Conservation (phyloP, 2,888 invertebrate genomes). For the Metopia argyrocephala region DNA sequence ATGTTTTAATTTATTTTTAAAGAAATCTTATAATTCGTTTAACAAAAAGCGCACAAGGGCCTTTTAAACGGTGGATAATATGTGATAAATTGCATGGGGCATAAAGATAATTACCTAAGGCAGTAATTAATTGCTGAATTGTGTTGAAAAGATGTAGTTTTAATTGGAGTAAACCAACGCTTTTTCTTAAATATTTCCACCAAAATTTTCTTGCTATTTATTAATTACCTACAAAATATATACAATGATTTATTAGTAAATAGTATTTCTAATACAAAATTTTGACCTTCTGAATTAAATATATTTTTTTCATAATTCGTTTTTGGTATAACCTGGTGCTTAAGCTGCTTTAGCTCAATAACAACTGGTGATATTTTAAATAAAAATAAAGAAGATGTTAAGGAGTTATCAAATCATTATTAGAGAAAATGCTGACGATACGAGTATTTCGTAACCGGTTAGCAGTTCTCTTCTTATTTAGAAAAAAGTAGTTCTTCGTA, state of each 20-base stretch:
- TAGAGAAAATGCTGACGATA: no score
- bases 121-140: not conserved
- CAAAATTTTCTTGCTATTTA: not conserved
- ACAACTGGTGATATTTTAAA: no score
- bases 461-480: no score
- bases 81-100: not conserved
- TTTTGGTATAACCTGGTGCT: not conserved
- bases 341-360: no score
- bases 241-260: not conserved
- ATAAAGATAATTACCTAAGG: not conserved
- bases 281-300: not conserved
- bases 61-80: not conserved
- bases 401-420: no score
- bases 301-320: not conserved
- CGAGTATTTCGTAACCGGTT: no score
- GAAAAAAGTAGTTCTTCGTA: no score
- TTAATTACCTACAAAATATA: not conserved
- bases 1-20: not conserved
- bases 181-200: no score
- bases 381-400: no score
- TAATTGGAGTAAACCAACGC: not conserved
- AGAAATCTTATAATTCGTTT: slow-evolving; percentile 1
- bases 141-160: not conserved
- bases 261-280: not conserved
- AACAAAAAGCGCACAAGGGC: not conserved